Conservation (phyloP, 2,888 invertebrate genomes). For the Chrysina gloriosa region DNA sequence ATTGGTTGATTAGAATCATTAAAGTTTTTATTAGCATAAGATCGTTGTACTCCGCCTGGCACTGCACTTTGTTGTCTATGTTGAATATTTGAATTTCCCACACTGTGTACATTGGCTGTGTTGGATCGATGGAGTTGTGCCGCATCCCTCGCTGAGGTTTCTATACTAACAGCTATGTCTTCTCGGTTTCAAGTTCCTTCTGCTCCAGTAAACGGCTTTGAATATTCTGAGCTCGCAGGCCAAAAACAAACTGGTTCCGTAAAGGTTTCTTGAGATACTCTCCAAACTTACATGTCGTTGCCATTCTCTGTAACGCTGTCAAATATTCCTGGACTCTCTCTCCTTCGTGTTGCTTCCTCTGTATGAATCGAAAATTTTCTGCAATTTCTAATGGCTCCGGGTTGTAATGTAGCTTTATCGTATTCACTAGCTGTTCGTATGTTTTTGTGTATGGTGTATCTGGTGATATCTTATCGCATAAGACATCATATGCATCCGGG, state of each 20-base stretch:
- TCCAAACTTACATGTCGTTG: slow-evolving; percentile 48
- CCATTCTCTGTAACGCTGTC: slow-evolving; percentile 46
- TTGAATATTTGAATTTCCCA: too few relatives aligned
- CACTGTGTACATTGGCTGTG: not conserved
- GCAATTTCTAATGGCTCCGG: slow-evolving; percentile 48
- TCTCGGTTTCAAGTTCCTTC: slow-evolving; percentile 49
- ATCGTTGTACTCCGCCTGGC: not conserved
- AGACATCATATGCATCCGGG: too few relatives aligned
- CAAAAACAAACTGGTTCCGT: too few relatives aligned
- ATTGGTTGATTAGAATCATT: not conserved
- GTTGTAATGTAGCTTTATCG: slow-evolving; percentile 11
- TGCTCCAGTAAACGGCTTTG: slow-evolving; percentile 51
- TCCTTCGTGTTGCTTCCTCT: slow-evolving; percentile 47
- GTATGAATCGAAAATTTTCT: slow-evolving; percentile 49
- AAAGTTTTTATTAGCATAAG: not conserved
- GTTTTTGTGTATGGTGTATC: too few relatives aligned
- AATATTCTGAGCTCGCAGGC: slow-evolving; percentile 47
- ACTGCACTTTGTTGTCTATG: too few relatives aligned
- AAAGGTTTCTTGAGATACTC: slow-evolving; percentile 48
- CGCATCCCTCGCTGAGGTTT: too few relatives aligned
- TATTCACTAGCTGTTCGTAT: slow-evolving; percentile 4
- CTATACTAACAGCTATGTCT: too few relatives aligned
- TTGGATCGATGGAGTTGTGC: slow-evolving; percentile 45
- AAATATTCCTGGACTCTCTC: slow-evolving; percentile 46
- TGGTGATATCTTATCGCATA: too few relatives aligned